Evolutionary conservation across 2,113 vertebrate genomes (phyloP), one percentile per base, ranked within the genome.

Genomic region (Odocoileus hemionus): DNA sequence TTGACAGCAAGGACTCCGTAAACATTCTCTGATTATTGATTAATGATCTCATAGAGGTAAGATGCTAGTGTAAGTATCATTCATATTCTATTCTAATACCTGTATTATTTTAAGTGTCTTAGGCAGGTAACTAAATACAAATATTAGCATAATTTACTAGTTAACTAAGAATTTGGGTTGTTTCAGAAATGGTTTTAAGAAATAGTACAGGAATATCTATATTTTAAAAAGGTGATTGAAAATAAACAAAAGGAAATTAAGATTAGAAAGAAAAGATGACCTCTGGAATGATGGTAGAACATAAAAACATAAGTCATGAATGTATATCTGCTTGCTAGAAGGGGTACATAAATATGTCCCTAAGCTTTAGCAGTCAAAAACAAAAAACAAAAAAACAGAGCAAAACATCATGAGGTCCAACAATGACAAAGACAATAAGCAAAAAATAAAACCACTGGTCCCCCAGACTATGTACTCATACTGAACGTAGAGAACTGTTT

Each of bases 111-210:
- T 92, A 83, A 13, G 13, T 94, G 33, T 85, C 15, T 90, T 55
- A 70, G 52, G 33, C 28, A 39, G 45, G 36, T 92, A 74, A 94
- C 52, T 89, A 84, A 87, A 60, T 74, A 39, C 4, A 10, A 57
- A n/a, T 64, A 9, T 84, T 86, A 86, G 36, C 8, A 83, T 86
- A 82, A 88, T 76, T 52, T 83, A 83, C 26, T 84, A 61, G 25
- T 80, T 43, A 94, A 57, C 89, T 93, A 96, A 19, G 39, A 86
- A 94, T 92, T 74, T 95, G 5, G 95, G 7, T 54, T 95, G 17
- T 84, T 78, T 47, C 47, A 97, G 17, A 92, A 61, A 67, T 91
- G 36, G 61, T 82, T 74, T 96, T 96, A 70, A 97, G 52, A 86
- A 60, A 47, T 76, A 98, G 26, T 60, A 23, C 4, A 93, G 54